These are phyloP conservation scores for Astur gentilis DNA, from an alignment of 2,113 vertebrate species.

Conservation along the genomic window DNA sequence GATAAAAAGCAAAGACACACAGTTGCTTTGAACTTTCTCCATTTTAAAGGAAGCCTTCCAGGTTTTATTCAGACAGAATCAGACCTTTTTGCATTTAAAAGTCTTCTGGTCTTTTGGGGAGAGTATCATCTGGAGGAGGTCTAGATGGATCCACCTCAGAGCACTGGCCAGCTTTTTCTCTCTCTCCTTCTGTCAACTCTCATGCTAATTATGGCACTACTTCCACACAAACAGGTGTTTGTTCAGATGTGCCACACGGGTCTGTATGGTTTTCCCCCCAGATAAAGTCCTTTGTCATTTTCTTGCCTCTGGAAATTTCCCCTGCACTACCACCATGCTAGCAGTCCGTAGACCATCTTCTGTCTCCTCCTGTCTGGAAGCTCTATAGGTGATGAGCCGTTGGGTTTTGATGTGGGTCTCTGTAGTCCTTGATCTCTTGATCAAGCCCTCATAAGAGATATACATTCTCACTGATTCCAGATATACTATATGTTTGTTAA, in stretches of 20 bases:
- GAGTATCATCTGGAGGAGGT: neutral
- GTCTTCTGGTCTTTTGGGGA: neutral
- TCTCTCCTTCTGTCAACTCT: neutral
- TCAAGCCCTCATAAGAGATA: neutral
- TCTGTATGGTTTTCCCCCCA: neutral
- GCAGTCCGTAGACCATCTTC: neutral
- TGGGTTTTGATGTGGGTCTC: neutral
- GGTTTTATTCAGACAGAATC: neutral
- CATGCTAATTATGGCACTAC: neutral
- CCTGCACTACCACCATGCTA: neutral
- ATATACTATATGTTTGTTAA: neutral
- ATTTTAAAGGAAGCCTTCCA: neutral
- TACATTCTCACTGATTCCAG: neutral
- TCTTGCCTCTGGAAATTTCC: neutral
- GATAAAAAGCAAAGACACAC: neutral
- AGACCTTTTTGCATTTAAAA: neutral
- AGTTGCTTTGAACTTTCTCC: neutral
- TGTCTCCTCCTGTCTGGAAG: neutral
- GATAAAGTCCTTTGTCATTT: neutral
- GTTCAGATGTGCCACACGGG: neutral
- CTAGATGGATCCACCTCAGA: neutral
- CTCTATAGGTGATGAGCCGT: neutral
- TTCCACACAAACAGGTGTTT: neutral
- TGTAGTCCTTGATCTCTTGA: neutral
- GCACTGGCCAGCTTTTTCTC: neutral